Evolutionary conservation across 1,140 invertebrate species (phyloP).

Genomic region (Thaumetopoea pityocampa): DNA sequence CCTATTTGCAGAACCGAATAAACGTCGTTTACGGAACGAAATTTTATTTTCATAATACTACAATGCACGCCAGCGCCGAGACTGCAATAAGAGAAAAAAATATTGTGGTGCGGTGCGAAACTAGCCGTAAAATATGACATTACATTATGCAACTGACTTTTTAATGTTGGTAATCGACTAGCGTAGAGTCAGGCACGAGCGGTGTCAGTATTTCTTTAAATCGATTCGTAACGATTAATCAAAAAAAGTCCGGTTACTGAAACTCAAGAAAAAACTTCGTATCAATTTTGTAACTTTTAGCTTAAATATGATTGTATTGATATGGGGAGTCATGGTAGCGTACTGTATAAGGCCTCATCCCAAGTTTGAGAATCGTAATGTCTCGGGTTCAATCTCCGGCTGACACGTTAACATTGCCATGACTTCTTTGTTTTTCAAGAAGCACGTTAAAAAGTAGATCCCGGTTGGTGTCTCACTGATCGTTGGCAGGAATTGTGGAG

Average conservation of each 20-base stretch:
- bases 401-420: too few species aligned
- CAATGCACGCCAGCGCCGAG: background rate
- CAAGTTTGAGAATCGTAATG: too few species aligned
- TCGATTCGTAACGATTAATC: constrained; percentile 33
- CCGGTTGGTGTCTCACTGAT: too few species aligned
- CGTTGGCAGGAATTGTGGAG: too few species aligned
- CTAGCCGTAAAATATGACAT: constrained; percentile 27
- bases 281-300: constrained; percentile 5
- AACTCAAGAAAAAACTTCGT: constrained; percentile 12
- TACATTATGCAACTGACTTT: constrained; percentile 27
- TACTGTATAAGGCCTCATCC: too few species aligned
- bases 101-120: constrained; percentile 17
- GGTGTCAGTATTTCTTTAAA: constrained; percentile 29
- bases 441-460: too few species aligned
- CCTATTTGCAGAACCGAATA: background rate
- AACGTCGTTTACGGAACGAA: background rate
- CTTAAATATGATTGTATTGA: constrained; percentile 6
- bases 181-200: constrained; percentile 19
- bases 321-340: constrained; percentile 7
- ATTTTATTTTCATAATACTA: constrained; percentile 6
- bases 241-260: constrained; percentile 22
- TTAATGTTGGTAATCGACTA: constrained; percentile 44
- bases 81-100: constrained; percentile 9
- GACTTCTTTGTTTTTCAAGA: too few species aligned
- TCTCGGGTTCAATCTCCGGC: too few species aligned